Percentiles rank a stretch among this genome's conserved stretches.
phyloP scores from a whole-genome alignment of 2,797 vertebrate species.

The Salmo trutta region DNA sequence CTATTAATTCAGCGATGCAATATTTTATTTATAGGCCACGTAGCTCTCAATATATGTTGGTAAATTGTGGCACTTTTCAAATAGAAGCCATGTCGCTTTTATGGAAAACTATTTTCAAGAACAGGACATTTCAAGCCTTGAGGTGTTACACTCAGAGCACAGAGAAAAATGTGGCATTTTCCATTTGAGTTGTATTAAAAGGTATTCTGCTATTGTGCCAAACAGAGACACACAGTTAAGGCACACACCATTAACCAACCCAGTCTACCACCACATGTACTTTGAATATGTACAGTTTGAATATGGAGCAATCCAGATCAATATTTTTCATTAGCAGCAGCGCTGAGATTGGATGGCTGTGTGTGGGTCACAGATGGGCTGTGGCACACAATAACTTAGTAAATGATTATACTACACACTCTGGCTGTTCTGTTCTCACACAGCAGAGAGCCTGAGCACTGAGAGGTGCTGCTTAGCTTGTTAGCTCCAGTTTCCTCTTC shows the following conservation, averaged over 20 bases:
- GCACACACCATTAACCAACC: slow-evolving; percentile 48
- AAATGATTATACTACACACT: slow-evolving; percentile 67
- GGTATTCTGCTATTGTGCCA: neutral
- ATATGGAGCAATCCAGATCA: slow-evolving; percentile 71
- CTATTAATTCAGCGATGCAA: neutral
- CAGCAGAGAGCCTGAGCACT: slow-evolving; percentile 19
- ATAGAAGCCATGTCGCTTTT: neutral
- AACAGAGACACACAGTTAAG: slow-evolving; percentile 26
- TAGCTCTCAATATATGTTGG: neutral
- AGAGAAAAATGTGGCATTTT: neutral
- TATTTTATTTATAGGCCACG: neutral
- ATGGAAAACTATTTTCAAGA: neutral
- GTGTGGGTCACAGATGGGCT: slow-evolving; percentile 60
- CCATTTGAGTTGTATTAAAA: neutral
- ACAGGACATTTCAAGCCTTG: neutral
- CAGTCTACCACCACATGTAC: slow-evolving; percentile 7
- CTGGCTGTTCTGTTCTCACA: slow-evolving; percentile 45
- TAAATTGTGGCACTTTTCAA: neutral
- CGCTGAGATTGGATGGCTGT: slow-evolving; percentile 55
- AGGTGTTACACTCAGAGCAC: neutral
- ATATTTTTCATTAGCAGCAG: slow-evolving; percentile 78
- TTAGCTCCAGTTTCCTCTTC: neutral
- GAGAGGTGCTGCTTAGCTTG: neutral
- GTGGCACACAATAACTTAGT: slow-evolving; percentile 64
- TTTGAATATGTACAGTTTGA: slow-evolving; percentile 38